Percentiles rank a stretch among this genome's conserved stretches.
Conservation (phyloP, 2,113 vertebrate genomes). For the Oophaga pumilio region DNA sequence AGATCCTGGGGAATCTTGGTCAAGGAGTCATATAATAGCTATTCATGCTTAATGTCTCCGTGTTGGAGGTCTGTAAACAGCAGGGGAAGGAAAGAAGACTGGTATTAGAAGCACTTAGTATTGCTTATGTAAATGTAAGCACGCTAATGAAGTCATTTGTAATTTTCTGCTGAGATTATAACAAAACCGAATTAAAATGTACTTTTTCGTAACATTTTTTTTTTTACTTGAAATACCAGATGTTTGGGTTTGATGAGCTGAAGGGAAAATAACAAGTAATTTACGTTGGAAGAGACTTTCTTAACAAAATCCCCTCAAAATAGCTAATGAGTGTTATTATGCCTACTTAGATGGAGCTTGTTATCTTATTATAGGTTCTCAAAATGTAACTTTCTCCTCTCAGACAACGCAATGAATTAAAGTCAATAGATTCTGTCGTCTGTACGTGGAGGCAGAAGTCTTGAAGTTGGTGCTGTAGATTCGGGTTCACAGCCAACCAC, state of each 20-base stretch:
- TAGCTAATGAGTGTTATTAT: constrained; percentile 48
- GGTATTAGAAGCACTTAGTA: constrained; percentile 49
- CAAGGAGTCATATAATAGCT: constrained; percentile 4
- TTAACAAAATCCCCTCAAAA: constrained; percentile 31
- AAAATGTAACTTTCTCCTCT: constrained; percentile 15
- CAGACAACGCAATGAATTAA: not conserved
- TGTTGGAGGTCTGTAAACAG: constrained; percentile 34
- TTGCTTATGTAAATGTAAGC: constrained; percentile 32
- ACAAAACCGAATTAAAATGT: constrained; percentile 42
- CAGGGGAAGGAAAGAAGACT: constrained; percentile 38
- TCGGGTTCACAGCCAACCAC: not conserved
- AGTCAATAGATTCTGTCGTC: not conserved
- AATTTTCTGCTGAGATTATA: constrained; percentile 47
- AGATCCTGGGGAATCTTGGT: not conserved
- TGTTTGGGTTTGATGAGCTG: constrained; percentile 26
- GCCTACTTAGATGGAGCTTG: constrained; percentile 36
- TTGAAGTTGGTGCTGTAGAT: not conserved
- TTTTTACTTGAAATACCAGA: constrained; percentile 31
- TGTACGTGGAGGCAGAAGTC: not conserved
- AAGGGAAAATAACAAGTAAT: constrained; percentile 43
- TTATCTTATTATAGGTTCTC: constrained; percentile 36
- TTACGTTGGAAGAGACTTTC: constrained; percentile 27
- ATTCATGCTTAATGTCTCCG: constrained; percentile 14
- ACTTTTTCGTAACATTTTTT: constrained; percentile 30
- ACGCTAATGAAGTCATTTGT: constrained; percentile 48